Evolutionary conservation across 1,140 invertebrate genomes (phyloP).

Genomic region (Hylaeus volcanicus): DNA sequence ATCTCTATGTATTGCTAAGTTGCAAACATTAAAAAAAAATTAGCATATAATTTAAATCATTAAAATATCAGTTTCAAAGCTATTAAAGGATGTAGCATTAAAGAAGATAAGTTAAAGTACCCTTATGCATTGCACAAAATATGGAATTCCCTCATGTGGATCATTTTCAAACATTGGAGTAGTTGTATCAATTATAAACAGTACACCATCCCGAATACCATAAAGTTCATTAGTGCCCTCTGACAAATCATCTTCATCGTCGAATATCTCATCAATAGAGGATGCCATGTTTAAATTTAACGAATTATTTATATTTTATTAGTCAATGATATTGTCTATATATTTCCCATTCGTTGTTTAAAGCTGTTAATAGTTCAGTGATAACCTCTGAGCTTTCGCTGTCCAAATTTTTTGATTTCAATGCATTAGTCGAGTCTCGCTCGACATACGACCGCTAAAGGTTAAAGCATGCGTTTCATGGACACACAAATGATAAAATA

Average conservation of each 20-base stretch:
- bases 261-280: neutral
- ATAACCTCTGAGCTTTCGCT: no score
- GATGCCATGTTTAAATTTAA: constrained; percentile 29
- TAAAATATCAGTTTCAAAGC: neutral
- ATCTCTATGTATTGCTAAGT: constrained; percentile 46
- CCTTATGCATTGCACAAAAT: constrained; percentile 53
- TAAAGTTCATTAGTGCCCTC: constrained; percentile 22
- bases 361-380: no score
- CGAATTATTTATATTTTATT: neutral
- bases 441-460: no score
- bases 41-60: neutral
- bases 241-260: constrained; percentile 3
- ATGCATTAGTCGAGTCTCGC: no score
- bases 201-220: constrained; percentile 55
- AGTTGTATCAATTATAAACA: constrained; percentile 63
- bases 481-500: no score
- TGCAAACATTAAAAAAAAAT: neutral
- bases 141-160: neutral
- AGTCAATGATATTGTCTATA: no score
- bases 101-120: constrained; percentile 32
- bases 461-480: no score
- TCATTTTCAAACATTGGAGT: constrained; percentile 56
- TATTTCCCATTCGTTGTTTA: no score
- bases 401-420: no score
- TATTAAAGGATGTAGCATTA: neutral